phyloP scores from a whole-genome alignment of 2,888 invertebrate genomes.

The Drosophila eohydei region DNA sequence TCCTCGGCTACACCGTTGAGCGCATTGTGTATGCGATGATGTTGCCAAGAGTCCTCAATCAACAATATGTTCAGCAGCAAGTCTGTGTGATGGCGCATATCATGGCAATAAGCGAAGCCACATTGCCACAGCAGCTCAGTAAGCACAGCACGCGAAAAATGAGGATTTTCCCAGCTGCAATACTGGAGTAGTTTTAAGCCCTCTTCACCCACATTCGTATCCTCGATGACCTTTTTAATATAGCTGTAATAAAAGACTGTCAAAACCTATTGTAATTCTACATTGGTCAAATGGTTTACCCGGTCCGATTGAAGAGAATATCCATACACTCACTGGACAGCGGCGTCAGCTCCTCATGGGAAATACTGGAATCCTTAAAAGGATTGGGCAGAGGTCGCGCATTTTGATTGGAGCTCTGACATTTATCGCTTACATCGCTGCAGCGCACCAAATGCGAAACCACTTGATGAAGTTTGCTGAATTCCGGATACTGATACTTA shows the following conservation, averaged over 20 bases:
- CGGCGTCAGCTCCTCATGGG: constrained; percentile 87
- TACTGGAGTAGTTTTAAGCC: constrained; percentile 95
- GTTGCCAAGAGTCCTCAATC: constrained; percentile 98
- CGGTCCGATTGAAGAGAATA: constrained; percentile 92
- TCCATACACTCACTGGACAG: constrained; percentile 91
- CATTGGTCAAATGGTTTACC: constrained; percentile 85
- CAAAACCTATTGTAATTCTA: not conserved
- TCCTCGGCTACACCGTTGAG: constrained; percentile 94
- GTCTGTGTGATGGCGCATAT: constrained; percentile 96
- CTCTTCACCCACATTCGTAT: constrained; percentile 96
- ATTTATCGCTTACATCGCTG: constrained; percentile 92
- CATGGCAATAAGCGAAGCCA: constrained; percentile 95
- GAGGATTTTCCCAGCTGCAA: constrained; percentile 98
- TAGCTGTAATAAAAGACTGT: constrained; percentile 86
- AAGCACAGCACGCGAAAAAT: constrained; percentile 94
- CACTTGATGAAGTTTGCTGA: constrained; percentile 96
- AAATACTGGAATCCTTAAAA: constrained; percentile 89
- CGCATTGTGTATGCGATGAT: constrained; percentile 96
- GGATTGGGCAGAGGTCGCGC: constrained; percentile 89
- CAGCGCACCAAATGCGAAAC: constrained; percentile 96
- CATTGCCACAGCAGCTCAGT: constrained; percentile 96
- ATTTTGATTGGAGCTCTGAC: constrained; percentile 86
- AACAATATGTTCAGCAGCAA: constrained; percentile 93
- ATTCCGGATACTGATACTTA: constrained; percentile 97
- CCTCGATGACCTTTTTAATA: constrained; percentile 97